Evolutionary conservation across 2,888 invertebrate species (phyloP), one percentile per base, ranked within the genome.

Genomic region (Acrobeloides nanus): DNA sequence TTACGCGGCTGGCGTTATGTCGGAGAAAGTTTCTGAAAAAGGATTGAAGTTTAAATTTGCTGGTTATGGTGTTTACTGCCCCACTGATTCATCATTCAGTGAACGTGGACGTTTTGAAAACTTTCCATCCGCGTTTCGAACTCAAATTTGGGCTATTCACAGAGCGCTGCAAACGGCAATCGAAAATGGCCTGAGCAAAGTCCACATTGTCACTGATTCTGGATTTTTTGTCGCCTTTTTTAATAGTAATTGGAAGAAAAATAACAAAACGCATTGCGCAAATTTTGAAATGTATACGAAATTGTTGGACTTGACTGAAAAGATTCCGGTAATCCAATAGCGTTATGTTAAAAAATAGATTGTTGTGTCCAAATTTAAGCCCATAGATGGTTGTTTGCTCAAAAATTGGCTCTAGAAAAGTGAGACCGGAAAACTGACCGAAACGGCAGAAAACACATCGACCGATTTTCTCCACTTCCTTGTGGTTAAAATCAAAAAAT

Each of bases 121-220:
- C 5, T 53, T 52, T 21, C 64, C 64, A 17, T 33, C 64, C 3
- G 27, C 39, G 15, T 63, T 59, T 29, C 38, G 65, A 23, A 57
- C 63, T 2, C 53, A 62, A 40, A 46, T 65, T 8, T 50, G 51
- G 3, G 57, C 57, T 7, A 57, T 65, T 25, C 46, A 57, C 27
- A 48, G 46, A 27, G 64, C 64, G 8, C 38, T 64, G 17, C 48
- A 57, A 45, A 41, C 47, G 51, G 51, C 48, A 12, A 42, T 38
- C 3, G 46, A 38, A 12, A 15, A 42, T 7, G 38, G 15, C 3
- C 23, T 55, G 4, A 7, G 25, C 1, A 23, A 38, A n/a, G 20
- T 54, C 17, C 23, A 32, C 25, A 37, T 54, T 8, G 55, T 51
- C 4, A 51, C 50, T 18, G 50, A 57, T 21, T 38, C 38, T 5